A percentile compares a stretch with the other conserved stretches of the same genome.
Evolutionary conservation across 2,113 vertebrate genomes (phyloP).

Genomic region (Pomatostomus ruficeps): DNA sequence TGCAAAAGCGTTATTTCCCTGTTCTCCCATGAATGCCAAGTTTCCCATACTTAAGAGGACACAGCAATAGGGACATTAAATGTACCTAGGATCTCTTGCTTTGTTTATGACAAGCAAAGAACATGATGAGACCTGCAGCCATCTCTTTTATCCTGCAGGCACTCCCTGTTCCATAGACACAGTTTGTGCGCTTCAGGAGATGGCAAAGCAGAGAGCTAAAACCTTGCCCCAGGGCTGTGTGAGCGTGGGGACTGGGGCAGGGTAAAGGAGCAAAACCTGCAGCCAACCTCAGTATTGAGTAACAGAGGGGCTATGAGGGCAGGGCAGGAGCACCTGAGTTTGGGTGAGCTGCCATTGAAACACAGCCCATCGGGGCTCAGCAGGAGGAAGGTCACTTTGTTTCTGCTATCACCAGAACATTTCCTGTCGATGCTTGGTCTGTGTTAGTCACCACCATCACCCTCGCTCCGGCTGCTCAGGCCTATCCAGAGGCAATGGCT

Average conservation of each 20-base stretch:
- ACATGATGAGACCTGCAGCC: background rate
- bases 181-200: background rate
- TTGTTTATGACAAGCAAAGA: background rate
- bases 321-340: background rate
- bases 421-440: background rate
- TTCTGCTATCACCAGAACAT: background rate
- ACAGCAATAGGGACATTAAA: background rate
- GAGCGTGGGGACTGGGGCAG: background rate
- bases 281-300: background rate
- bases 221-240: rapidly evolving
- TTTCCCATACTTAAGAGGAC: background rate
- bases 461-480: background rate
- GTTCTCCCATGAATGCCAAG: background rate
- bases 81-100: background rate
- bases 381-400: background rate
- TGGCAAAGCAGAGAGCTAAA: background rate
- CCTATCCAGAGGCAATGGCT: background rate
- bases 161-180: background rate
- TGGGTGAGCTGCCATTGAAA: background rate
- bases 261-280: background rate
- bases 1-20: background rate
- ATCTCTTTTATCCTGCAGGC: background rate
- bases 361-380: rapidly evolving
- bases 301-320: background rate
- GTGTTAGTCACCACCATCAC: background rate